Evolutionary conservation across 2,888 invertebrate genomes (phyloP), one percentile per base, ranked within the genome.

Genomic region (Metopia argyrocephala): DNA sequence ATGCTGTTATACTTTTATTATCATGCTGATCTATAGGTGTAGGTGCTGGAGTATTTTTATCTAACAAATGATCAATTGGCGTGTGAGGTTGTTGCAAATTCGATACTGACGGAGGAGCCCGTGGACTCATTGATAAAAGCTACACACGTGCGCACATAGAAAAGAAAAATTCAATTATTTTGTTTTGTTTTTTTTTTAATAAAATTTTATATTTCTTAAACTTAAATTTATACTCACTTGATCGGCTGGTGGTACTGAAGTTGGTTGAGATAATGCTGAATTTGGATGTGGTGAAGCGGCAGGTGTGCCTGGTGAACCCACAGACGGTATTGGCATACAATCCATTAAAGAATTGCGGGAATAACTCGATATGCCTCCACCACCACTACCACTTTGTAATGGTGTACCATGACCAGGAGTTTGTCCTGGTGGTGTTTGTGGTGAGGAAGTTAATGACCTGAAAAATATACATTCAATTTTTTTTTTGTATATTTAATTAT

Each of bases 211-310:
- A 38, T 12, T 9, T 38, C 1, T 38, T 38, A 12, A 38, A 15
- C 15, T 38, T 9, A 3, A 38, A 38, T 12, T 38, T 0, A 38
- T 25, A 86, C 84, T 87, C 86, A 91, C 91, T 86, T 91, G 91
- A 86, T 91, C 91, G 81, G 91, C 91, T 59, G 93, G 93, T 78
- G 94, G 93, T 82, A 94, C 93, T 15, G 94, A 93, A 9, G 94
- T 93, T 83, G 93, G 95, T 86, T 95, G 94, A 82, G 94, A 95
- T 84, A 94, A 93, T 71, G 94, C 93, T 70, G 90, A 90, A 84
- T 89, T 89, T 21, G 90, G 89, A 86, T 88, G 88, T 27, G 95
- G 95, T 68, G 95, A 94, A 3, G 94, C 93, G 59, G 93, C 92
- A 76, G 94, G 92, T 82, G 94, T 93, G 79, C 94, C 92, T 74